phyloP scores from a whole-genome alignment of 2,113 vertebrate species.

The Podarcis muralis region DNA sequence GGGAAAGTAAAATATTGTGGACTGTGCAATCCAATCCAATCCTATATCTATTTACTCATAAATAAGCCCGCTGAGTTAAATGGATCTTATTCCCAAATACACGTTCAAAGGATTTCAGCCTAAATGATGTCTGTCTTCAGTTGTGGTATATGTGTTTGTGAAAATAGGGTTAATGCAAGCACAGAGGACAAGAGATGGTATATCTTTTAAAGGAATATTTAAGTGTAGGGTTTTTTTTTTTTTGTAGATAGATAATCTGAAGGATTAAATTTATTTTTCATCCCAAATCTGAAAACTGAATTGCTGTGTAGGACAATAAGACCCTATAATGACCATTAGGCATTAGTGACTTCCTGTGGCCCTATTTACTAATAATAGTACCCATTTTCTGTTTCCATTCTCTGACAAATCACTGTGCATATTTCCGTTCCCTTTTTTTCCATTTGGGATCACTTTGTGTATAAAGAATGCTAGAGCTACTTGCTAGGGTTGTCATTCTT shows the following conservation, averaged over 20 bases:
- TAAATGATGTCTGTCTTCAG: background rate
- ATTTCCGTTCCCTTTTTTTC: background rate
- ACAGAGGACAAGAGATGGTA: background rate
- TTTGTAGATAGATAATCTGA: background rate
- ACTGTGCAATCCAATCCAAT: background rate
- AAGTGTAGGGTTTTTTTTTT: background rate
- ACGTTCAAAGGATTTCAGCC: no score
- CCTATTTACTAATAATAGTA: background rate
- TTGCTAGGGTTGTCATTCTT: background rate
- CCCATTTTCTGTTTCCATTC: background rate
- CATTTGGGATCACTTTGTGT: background rate
- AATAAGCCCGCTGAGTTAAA: background rate
- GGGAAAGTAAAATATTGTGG: background rate
- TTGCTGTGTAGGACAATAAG: background rate
- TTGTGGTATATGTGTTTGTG: background rate
- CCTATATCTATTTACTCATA: background rate
- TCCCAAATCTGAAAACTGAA: background rate
- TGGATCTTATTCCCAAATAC: background rate
- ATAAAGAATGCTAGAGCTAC: background rate
- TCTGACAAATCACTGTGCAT: background rate
- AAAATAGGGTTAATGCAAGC: background rate
- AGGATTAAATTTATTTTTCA: background rate
- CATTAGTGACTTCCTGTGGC: background rate
- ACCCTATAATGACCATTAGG: background rate
- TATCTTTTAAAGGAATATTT: background rate